These are phyloP conservation scores for Hypercompe scribonia DNA, from an alignment of 2,888 invertebrate species.

Conservation along the genomic window DNA sequence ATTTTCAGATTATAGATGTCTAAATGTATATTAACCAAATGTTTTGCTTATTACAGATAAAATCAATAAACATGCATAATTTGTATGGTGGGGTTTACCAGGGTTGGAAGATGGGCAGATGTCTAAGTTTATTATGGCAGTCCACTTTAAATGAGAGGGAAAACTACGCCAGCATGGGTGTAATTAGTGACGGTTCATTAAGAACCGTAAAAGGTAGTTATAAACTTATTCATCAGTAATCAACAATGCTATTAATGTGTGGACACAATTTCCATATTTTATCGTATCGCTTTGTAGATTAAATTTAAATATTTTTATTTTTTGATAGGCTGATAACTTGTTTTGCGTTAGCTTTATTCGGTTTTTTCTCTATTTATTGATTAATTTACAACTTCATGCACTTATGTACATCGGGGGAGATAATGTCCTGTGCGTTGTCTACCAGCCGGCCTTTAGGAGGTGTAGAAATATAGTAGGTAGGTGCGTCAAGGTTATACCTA, in stretches of 20 bases:
- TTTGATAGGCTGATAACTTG: not conserved
- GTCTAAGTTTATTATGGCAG: slow-evolving; percentile 67
- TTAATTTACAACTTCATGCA: no score
- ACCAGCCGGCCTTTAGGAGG: no score
- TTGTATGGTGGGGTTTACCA: slow-evolving; percentile 74
- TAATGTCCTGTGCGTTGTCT: no score
- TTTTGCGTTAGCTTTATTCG: no score
- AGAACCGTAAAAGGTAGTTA: slow-evolving; percentile 74
- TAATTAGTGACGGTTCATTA: slow-evolving; percentile 77
- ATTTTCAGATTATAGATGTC: not conserved
- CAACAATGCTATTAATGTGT: not conserved
- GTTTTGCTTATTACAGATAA: slow-evolving; percentile 11
- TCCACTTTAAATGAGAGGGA: slow-evolving; percentile 54
- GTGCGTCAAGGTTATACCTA: no score
- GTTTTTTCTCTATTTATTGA: no score
- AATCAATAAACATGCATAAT: slow-evolving; percentile 59
- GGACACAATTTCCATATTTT: not conserved
- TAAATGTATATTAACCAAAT: not conserved
- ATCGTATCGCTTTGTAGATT: not conserved
- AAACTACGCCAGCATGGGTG: slow-evolving; percentile 64
- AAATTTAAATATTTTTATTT: not conserved
- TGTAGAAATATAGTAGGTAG: no score
- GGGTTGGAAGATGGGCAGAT: slow-evolving; percentile 64
- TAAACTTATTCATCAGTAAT: not conserved
- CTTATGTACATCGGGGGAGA: no score